Evolutionary conservation across 2,888 invertebrate species (phyloP).

Genomic region (Agapostemon virescens): DNA sequence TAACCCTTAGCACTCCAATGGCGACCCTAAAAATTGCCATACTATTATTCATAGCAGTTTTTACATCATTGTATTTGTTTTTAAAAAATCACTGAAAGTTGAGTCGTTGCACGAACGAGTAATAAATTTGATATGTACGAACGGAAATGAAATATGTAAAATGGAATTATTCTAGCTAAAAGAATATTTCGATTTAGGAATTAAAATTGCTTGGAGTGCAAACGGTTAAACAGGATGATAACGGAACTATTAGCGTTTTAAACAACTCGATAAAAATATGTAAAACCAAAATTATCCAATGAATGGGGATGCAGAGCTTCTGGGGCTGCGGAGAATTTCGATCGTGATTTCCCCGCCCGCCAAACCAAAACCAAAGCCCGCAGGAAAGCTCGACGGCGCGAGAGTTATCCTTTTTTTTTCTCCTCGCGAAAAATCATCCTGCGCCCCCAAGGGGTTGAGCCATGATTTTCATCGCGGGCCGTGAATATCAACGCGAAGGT

Average conservation of each 20-base stretch:
- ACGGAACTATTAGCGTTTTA: not conserved
- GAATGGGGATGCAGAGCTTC: not conserved
- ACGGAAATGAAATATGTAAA: too few species aligned
- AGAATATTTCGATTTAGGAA: too few species aligned
- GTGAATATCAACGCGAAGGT: constrained; percentile 48
- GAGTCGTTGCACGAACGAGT: too few species aligned
- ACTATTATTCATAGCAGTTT: too few species aligned
- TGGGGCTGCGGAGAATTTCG: not conserved
- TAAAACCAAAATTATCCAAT: not conserved
- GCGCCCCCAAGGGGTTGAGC: not conserved
- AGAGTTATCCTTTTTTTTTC: not conserved
- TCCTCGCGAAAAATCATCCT: not conserved
- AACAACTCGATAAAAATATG: not conserved
- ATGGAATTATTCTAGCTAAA: too few species aligned
- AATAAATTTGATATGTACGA: too few species aligned
- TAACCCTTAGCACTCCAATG: too few species aligned
- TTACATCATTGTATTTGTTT: too few species aligned
- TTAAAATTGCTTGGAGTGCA: too few species aligned
- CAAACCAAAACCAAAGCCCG: not conserved
- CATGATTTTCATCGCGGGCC: constrained; percentile 30
- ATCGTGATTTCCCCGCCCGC: not conserved
- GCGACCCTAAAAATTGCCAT: too few species aligned
- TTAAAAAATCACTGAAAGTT: too few species aligned
- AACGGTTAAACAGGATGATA: not conserved
- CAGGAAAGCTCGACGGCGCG: not conserved